phyloP scores from a whole-genome alignment of 2,113 vertebrate genomes.

The Pygoscelis adeliae region DNA sequence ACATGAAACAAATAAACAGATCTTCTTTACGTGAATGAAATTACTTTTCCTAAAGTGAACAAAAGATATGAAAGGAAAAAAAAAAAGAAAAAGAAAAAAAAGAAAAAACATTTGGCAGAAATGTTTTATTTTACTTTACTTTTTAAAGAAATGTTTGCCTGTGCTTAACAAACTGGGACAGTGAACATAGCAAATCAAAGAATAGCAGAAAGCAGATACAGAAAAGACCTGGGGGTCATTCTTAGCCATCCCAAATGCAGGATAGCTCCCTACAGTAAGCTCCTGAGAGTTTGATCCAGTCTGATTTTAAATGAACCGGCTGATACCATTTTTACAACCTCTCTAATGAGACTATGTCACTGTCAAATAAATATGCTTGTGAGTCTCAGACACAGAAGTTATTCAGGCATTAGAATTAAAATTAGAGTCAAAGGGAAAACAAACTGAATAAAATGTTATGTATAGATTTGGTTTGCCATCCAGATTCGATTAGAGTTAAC shows the following conservation, averaged over 20 bases:
- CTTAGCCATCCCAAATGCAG: background rate
- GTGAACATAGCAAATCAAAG: background rate
- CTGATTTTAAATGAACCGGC: background rate
- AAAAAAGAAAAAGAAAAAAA: background rate
- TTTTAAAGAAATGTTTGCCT: background rate
- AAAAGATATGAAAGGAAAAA: background rate
- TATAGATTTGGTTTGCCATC: background rate
- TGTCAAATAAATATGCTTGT: background rate
- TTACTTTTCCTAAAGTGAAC: background rate
- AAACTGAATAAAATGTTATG: conserved; percentile 9
- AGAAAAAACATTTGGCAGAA: background rate
- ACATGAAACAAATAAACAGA: background rate
- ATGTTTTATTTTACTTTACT: background rate
- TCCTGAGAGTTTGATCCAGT: background rate
- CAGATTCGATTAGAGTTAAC: background rate
- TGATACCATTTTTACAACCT: background rate
- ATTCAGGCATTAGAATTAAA: conserved; percentile 18
- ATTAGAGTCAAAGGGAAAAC: conserved; percentile 25
- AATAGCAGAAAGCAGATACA: background rate
- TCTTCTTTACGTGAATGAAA: background rate
- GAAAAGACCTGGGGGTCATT: background rate
- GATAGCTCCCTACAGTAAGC: background rate
- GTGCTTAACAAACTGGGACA: background rate
- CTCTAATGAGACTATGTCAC: background rate
- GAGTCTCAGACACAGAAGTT: background rate